Evolutionary conservation across 2,113 vertebrate genomes (phyloP).

Genomic region (Todiramphus saurophagus): DNA sequence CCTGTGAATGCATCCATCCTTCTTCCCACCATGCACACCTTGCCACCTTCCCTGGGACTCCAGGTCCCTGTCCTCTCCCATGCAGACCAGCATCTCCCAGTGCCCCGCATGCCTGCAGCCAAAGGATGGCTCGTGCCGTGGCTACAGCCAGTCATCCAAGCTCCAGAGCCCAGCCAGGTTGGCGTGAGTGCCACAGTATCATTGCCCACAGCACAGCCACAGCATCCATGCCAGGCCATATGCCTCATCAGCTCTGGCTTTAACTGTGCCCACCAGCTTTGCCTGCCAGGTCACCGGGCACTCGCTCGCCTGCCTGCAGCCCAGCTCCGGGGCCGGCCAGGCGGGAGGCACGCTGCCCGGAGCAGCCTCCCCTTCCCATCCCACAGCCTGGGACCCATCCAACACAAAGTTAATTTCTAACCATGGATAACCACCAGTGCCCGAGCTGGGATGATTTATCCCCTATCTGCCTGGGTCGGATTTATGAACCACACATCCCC

Average conservation of each 20-base stretch:
- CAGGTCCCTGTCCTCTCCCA: accelerated
- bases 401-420: slow-evolving; percentile 83
- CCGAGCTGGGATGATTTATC: slow-evolving; percentile 80
- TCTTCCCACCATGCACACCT: neutral
- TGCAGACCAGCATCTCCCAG: neutral
- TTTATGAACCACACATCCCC: slow-evolving; percentile 75
- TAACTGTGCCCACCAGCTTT: neutral
- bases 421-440: slow-evolving; percentile 80
- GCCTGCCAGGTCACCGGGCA: neutral
- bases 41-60: neutral
- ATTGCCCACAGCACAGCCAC: neutral
- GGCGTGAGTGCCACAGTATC: neutral
- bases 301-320: neutral
- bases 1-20: neutral
- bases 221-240: neutral
- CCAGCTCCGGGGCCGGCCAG: neutral
- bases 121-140: accelerated
- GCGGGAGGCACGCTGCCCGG: neutral
- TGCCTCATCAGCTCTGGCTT: neutral
- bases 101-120: neutral
- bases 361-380: slow-evolving; percentile 70
- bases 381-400: slow-evolving; percentile 78
- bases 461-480: slow-evolving; percentile 74
- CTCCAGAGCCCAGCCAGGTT: neutral
- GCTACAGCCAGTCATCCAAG: neutral